phyloP scores from a whole-genome alignment of 2,113 vertebrate species.

The Panthera leo region DNA sequence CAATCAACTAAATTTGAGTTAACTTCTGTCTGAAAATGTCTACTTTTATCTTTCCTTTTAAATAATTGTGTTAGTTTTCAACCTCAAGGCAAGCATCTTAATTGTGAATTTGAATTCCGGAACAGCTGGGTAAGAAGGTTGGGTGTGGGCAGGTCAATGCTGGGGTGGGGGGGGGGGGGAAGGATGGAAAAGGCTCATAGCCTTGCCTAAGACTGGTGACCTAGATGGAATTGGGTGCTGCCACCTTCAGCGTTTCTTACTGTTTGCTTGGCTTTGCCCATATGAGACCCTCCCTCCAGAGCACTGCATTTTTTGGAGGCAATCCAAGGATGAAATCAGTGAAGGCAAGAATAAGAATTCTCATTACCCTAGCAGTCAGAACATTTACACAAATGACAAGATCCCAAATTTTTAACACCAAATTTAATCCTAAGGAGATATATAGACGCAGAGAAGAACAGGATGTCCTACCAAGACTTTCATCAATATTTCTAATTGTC shows the following conservation, averaged over 20 bases:
- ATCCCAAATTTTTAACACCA: not conserved
- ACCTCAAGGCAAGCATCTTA: not conserved
- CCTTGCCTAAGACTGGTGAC: not conserved
- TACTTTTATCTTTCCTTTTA: not conserved
- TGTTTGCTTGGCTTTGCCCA: not conserved
- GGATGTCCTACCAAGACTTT: not conserved
- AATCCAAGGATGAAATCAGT: not conserved
- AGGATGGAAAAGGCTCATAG: too few relatives aligned
- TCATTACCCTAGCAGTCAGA: not conserved
- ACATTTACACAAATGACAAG: not conserved
- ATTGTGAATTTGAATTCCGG: not conserved
- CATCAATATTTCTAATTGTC: not conserved
- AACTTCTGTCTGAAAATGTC: not conserved
- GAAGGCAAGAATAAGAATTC: not conserved
- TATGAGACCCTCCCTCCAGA: not conserved
- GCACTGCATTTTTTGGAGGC: not conserved
- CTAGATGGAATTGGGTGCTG: not conserved
- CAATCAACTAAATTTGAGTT: not conserved
- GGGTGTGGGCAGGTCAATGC: too few relatives aligned
- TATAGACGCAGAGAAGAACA: not conserved
- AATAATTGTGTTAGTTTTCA: not conserved
- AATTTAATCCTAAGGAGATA: not conserved
- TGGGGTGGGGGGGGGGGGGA: too few relatives aligned
- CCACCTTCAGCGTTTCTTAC: not conserved
- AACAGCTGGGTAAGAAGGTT: not conserved